Conservation (phyloP, 2,888 invertebrate genomes). For the Apamea anceps region DNA sequence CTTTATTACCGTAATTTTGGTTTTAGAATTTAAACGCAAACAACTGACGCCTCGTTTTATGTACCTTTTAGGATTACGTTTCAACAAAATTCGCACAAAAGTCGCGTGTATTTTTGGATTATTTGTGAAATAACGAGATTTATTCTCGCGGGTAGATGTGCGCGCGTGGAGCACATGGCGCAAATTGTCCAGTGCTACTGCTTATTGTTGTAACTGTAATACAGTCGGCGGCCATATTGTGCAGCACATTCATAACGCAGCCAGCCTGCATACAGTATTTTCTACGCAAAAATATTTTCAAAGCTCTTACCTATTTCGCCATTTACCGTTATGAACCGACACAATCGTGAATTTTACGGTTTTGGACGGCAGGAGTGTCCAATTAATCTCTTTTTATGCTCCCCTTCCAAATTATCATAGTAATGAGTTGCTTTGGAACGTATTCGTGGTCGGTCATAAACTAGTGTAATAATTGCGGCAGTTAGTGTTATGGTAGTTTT, state of each 20-base stretch:
- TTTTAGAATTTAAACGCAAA: slow-evolving; percentile 44
- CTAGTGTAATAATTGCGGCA: slow-evolving; percentile 60
- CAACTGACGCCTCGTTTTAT: slow-evolving; percentile 42
- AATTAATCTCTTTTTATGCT: slow-evolving; percentile 69
- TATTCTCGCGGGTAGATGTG: slow-evolving; percentile 34
- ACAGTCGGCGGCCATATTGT: slow-evolving; percentile 62
- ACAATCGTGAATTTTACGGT: slow-evolving; percentile 53
- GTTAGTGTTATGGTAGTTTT: slow-evolving; percentile 52
- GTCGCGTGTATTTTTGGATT: slow-evolving; percentile 36
- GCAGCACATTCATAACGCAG: slow-evolving; percentile 61
- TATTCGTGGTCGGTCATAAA: slow-evolving; percentile 61
- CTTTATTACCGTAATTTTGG: slow-evolving; percentile 48
- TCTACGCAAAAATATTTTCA: slow-evolving; percentile 57
- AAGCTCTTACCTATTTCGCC: slow-evolving; percentile 54
- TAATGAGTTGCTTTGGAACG: slow-evolving; percentile 66
- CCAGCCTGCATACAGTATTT: slow-evolving; percentile 56
- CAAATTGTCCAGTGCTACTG: slow-evolving; percentile 69
- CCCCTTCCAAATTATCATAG: slow-evolving; percentile 66
- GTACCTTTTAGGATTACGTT: slow-evolving; percentile 28
- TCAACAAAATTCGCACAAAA: slow-evolving; percentile 29
- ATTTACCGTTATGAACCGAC: slow-evolving; percentile 37
- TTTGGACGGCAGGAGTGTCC: slow-evolving; percentile 43
- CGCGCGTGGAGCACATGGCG: slow-evolving; percentile 67
- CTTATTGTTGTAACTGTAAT: slow-evolving; percentile 67
- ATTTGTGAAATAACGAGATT: slow-evolving; percentile 51